Conservation (phyloP, 2,888 invertebrate genomes). For the Salticus scenicus region DNA sequence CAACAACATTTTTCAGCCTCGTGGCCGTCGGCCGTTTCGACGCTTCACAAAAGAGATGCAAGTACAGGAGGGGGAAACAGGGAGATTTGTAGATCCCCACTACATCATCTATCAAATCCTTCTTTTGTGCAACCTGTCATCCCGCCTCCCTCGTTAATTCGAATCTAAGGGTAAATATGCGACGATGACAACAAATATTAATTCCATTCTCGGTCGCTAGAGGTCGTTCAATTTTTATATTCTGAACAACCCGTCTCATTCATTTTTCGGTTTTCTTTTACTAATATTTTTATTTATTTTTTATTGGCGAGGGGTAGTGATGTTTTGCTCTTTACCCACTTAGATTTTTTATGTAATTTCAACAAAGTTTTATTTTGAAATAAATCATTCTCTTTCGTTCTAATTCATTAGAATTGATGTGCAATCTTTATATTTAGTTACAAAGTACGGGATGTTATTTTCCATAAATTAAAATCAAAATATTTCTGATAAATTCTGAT, state of each 20-base stretch:
- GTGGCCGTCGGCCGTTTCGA: constrained; percentile 25
- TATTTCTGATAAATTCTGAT: too few species aligned
- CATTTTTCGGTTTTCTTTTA: too few species aligned
- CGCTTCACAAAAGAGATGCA: constrained; percentile 16
- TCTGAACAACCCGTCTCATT: not conserved
- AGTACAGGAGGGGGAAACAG: not conserved
- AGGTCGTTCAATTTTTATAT: constrained; percentile 16
- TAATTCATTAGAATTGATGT: too few species aligned
- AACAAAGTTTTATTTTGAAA: too few species aligned
- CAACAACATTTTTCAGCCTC: constrained; percentile 10
- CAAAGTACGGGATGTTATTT: too few species aligned
- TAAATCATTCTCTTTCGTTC: too few species aligned
- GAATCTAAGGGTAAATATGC: constrained; percentile 56
- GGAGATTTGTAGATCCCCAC: constrained; percentile 18
- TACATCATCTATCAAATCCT: constrained; percentile 58
- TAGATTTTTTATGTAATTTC: too few species aligned
- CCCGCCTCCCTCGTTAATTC: constrained; percentile 65
- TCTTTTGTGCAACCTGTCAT: constrained; percentile 50
- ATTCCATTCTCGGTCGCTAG: constrained; percentile 24
- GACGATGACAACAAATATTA: constrained; percentile 40
- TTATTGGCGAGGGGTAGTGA: too few species aligned
- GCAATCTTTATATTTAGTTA: too few species aligned
- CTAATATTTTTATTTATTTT: too few species aligned
- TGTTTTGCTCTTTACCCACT: too few species aligned
- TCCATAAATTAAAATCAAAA: too few species aligned